Conservation (phyloP, 2,797 vertebrate genomes). For the Alauda arvensis region DNA sequence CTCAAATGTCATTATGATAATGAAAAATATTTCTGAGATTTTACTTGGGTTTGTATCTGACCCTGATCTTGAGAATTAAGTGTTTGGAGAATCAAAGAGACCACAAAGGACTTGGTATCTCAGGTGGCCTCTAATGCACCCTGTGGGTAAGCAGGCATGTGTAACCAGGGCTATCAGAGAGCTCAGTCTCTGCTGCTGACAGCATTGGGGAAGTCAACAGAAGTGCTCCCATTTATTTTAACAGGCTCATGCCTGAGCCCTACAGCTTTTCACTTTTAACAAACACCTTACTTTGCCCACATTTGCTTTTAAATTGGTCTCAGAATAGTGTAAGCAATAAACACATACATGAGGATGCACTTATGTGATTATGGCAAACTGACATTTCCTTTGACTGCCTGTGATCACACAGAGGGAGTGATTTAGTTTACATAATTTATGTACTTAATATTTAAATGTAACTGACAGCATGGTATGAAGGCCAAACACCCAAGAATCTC, state of each 20-base stretch:
- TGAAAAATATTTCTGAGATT: background rate
- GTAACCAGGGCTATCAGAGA: background rate
- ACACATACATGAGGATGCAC: background rate
- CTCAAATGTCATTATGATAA: background rate
- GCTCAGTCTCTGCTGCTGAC: background rate
- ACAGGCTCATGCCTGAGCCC: background rate
- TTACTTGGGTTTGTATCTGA: background rate
- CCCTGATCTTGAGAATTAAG: background rate
- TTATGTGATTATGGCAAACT: background rate
- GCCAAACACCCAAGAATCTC: background rate
- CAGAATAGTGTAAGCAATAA: background rate
- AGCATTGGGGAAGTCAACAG: fast-evolving
- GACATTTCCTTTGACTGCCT: background rate
- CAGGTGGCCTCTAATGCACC: background rate
- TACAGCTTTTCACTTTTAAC: background rate
- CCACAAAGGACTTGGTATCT: background rate
- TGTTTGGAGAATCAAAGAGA: background rate
- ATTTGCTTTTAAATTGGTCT: background rate
- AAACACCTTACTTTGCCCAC: background rate
- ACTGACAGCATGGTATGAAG: background rate
- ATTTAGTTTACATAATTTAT: background rate
- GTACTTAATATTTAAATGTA: background rate
- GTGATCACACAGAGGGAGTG: background rate
- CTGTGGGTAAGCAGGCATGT: background rate
- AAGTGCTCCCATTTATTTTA: background rate